Conservation (phyloP, 2,113 vertebrate species). For the Dicerorhinus sumatrensis region DNA sequence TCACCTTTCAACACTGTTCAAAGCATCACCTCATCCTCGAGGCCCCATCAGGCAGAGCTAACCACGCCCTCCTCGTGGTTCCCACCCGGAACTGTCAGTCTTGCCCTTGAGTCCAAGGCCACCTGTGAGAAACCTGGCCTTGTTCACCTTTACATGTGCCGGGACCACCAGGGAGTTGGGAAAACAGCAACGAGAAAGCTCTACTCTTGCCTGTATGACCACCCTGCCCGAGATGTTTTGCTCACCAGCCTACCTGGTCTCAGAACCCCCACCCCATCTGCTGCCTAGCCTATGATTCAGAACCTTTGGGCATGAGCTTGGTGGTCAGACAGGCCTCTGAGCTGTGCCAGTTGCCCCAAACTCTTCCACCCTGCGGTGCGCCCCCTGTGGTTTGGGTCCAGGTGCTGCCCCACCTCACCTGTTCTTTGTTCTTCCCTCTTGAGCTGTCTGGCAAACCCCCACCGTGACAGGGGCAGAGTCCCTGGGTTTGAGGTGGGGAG, state of each 20-base stretch:
- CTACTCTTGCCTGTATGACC: rapidly evolving
- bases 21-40: rapidly evolving
- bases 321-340: neutral
- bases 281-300: neutral
- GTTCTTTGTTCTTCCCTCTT: neutral
- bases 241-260: neutral
- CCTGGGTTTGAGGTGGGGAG: too few species aligned
- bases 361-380: rapidly evolving
- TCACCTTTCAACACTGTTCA: neutral
- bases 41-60: neutral
- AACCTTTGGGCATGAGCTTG: rapidly evolving
- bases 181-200: rapidly evolving
- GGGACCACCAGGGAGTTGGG: neutral
- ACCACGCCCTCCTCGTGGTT: neutral
- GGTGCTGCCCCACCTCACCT: too few species aligned
- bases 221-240: too few species aligned
- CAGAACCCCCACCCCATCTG: neutral
- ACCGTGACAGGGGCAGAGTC: neutral
- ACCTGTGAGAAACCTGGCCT: rapidly evolving
- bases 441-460: neutral
- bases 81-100: rapidly evolving
- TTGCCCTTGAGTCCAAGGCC: neutral
- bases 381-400: neutral
- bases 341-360: too few species aligned
- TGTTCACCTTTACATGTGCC: rapidly evolving